Percentiles rank a stretch among this genome's conserved stretches.
phyloP scores from a whole-genome alignment of 2,888 invertebrate species.

The Epistrophella euchroma region DNA sequence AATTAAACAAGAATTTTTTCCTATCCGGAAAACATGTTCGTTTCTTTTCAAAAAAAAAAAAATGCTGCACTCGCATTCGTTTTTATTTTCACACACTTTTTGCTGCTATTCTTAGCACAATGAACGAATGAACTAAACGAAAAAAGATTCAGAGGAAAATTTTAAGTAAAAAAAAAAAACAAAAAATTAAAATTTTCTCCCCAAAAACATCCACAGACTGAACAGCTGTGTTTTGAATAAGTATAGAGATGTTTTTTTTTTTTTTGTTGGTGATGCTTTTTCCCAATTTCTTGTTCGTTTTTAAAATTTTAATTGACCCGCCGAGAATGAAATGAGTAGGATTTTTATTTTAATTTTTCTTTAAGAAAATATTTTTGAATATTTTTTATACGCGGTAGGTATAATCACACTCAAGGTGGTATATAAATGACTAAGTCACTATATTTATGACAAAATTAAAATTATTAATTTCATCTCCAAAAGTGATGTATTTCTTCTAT shows the following conservation, averaged over 20 bases:
- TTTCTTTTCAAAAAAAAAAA: constrained; percentile 7
- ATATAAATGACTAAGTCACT: not conserved
- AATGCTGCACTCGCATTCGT: constrained; percentile 38
- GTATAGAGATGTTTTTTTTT: constrained; percentile 2
- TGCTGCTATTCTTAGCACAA: constrained; percentile 63
- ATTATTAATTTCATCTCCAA: constrained; percentile 38
- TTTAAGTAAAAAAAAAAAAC: constrained; percentile 18
- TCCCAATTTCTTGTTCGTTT: not conserved
- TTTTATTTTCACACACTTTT: constrained; percentile 53
- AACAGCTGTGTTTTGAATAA: constrained; percentile 59
- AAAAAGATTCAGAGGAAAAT: constrained; percentile 29
- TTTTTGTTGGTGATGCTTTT: constrained; percentile 5
- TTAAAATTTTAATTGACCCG: constrained; percentile 40
- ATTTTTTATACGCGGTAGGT: not conserved
- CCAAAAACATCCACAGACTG: constrained; percentile 30
- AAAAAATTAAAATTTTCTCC: constrained; percentile 33
- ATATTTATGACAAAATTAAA: constrained; percentile 10
- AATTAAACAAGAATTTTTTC: not conserved
- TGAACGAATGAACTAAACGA: constrained; percentile 59
- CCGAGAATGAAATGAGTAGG: constrained; percentile 45
- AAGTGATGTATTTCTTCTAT: constrained; percentile 32
- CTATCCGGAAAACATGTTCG: constrained; percentile 52
- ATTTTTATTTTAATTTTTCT: constrained; percentile 24
- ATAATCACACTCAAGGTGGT: not conserved
- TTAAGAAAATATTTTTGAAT: not conserved